Conservation (phyloP, 35 echinoderm and acorn worm genomes). For the Acanthaster planci region DNA sequence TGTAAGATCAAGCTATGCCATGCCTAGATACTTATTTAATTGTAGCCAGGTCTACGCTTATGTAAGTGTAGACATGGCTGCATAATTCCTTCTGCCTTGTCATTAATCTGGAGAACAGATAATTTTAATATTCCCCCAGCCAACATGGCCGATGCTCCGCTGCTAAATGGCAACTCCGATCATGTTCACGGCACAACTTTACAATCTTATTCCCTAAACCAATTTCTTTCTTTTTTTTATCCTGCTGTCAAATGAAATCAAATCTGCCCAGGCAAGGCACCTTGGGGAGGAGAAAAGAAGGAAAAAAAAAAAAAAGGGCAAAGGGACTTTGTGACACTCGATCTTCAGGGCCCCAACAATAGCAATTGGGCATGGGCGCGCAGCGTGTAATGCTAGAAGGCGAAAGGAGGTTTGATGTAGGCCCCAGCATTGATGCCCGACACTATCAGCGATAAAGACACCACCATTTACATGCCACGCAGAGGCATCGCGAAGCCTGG, state of each 20-base stretch:
- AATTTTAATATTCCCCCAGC: no score
- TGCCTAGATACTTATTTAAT: no score
- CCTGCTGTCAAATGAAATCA: not conserved
- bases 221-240: not conserved
- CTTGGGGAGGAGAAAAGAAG: not conserved
- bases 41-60: no score
- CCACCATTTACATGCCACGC: not conserved
- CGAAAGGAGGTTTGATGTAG: not conserved
- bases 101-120: no score
- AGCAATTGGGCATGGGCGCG: not conserved
- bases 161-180: no score
- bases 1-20: no score
- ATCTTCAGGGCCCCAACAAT: slow-evolving; percentile 12
- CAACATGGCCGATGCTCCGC: no score
- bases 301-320: not conserved
- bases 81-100: no score
- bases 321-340: not conserved
- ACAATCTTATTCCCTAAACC: no score
- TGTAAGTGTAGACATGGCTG: no score
- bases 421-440: not conserved
- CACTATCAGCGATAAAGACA: slow-evolving; percentile 8
- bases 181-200: no score
- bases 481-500: not conserved
- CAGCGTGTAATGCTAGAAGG: slow-evolving; percentile 11
- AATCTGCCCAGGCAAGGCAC: not conserved